Percentiles rank a stretch among this genome's conserved stretches.
Conservation (phyloP, 2,113 vertebrate species). For the Spea bombifrons region DNA sequence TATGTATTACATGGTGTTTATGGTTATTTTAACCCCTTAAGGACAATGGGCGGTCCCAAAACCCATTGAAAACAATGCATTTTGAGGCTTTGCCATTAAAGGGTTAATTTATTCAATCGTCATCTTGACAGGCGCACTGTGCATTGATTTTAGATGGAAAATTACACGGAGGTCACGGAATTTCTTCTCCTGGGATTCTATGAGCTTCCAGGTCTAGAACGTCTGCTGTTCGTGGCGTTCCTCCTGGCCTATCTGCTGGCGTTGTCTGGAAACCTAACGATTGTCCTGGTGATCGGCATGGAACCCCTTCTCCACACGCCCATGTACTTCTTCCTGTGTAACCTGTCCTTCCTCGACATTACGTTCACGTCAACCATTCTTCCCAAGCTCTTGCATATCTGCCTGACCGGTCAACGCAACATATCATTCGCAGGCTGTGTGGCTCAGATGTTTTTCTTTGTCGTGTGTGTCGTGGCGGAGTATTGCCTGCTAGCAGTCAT, state of each 20-base stretch:
- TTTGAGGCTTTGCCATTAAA: too few relatives aligned
- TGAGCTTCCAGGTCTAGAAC: slow-evolving; percentile 11
- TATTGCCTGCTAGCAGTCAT: slow-evolving; percentile 31
- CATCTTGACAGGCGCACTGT: too few relatives aligned
- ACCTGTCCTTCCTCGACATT: slow-evolving; percentile 25
- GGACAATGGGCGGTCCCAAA: too few relatives aligned
- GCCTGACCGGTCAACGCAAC: slow-evolving; percentile 1
- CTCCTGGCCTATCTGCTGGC: slow-evolving; percentile 13
- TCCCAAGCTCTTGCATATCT: slow-evolving; percentile 45
- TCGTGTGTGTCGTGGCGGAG: slow-evolving; percentile 6
- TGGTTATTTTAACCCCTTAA: too few relatives aligned
- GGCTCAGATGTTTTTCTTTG: slow-evolving; percentile 11
- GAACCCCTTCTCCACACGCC: slow-evolving; percentile 15
- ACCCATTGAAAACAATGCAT: too few relatives aligned
- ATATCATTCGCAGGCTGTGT: slow-evolving; percentile 24
- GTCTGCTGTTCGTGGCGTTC: slow-evolving; percentile 25
- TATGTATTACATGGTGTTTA: too few relatives aligned
- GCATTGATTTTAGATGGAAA: slow-evolving; percentile 3
- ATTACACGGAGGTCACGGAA: slow-evolving; percentile 18
- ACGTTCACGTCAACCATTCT: slow-evolving; percentile 26
- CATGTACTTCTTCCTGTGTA: slow-evolving; percentile 37
- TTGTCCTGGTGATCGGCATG: neutral
- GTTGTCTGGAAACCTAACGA: slow-evolving; percentile 23
- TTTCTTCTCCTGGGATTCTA: slow-evolving; percentile 36
- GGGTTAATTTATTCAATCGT: too few relatives aligned